These are phyloP conservation scores for Pycnomerus fuliginosus DNA, from an alignment of 2,888 invertebrate genomes.

Conservation along the genomic window DNA sequence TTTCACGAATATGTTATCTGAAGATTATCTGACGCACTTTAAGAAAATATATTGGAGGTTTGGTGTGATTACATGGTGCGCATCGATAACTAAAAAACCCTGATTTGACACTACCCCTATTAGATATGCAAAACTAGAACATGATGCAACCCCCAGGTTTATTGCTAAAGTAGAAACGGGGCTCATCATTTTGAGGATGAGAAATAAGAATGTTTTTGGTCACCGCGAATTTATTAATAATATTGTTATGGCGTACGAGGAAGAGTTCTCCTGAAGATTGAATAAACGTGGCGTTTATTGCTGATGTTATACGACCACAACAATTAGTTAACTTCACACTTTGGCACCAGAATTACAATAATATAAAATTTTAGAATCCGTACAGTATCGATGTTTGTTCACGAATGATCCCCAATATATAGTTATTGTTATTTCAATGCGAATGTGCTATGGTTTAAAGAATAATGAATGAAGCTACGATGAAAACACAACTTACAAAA, in stretches of 20 bases:
- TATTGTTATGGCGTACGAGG: not conserved
- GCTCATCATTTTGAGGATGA: constrained; percentile 24
- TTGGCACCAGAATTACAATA: constrained; percentile 53
- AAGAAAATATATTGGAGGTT: constrained; percentile 57
- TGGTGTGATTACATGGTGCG: constrained; percentile 50
- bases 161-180: too few relatives aligned
- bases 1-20: constrained; percentile 26
- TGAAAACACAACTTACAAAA: constrained; percentile 47
- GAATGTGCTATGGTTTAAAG: constrained; percentile 35
- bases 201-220: constrained; percentile 40
- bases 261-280: not conserved
- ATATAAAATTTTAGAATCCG: constrained; percentile 49
- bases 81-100: constrained; percentile 34
- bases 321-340: constrained; percentile 50
- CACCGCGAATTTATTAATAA: constrained; percentile 31
- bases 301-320: constrained; percentile 37
- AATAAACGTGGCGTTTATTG: constrained; percentile 29
- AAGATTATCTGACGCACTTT: constrained; percentile 60
- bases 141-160: too few relatives aligned
- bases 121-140: constrained; percentile 16
- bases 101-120: constrained; percentile 22
- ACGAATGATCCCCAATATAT: constrained; percentile 49
- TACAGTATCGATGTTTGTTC: constrained; percentile 50
- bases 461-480: constrained; percentile 46
- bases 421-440: constrained; percentile 34